Base-by-base conservation (phyloP, 1,140 invertebrate genomes). In the Drosophila mojavensis region DNA sequence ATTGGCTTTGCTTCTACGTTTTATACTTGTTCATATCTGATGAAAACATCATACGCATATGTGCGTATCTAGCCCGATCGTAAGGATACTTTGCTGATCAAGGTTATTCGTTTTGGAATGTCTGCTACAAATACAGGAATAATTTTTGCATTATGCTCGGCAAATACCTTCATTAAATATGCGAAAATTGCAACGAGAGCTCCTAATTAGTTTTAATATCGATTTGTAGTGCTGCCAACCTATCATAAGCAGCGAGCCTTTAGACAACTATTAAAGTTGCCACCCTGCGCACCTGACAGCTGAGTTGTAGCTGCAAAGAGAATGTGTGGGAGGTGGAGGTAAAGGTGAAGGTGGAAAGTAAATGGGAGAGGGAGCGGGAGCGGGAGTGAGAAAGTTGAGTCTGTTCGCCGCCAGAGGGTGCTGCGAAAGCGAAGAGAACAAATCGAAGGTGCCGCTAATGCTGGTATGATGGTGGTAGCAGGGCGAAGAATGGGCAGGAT, bases 221-320 rank as follows among this genome's bases (percentile, higher is more conserved):
- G 41, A 36, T 55, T 54, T 55, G 28, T 55, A 36, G 28, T 20
- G 53, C 20, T 50, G 48, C 11, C 48, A 55, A 36, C 15, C 55
- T 58, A n/a, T 26, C 36, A 39, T 24, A n/a, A 58, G 9, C 7
- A 48, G 4, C 6, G 33, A 61, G 10, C 28, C 6, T 47, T 48
- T 63, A 4, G 5, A 33, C 6, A 60, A 41, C 55, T 53, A 4
- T 33, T 45, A 20, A n/a, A 47, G 33, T 41, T 61, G 50, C 15
- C 58, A 10, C 10, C 28, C 15, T 39, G 53, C 36, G 36, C 24
- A 63, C 15, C 53, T 58, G 60, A 36, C 33, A 30, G n/a, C n/a
- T 45, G 20, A 5, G 15, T 5, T 45, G 33, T n/a, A 10, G n/a
- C 28, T 11, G 53, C 6, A 47, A 47, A 17, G n/a, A 7, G 15